Evolutionary conservation across 2,888 invertebrate genomes (phyloP).

Genomic region (Drosophila cognata): DNA sequence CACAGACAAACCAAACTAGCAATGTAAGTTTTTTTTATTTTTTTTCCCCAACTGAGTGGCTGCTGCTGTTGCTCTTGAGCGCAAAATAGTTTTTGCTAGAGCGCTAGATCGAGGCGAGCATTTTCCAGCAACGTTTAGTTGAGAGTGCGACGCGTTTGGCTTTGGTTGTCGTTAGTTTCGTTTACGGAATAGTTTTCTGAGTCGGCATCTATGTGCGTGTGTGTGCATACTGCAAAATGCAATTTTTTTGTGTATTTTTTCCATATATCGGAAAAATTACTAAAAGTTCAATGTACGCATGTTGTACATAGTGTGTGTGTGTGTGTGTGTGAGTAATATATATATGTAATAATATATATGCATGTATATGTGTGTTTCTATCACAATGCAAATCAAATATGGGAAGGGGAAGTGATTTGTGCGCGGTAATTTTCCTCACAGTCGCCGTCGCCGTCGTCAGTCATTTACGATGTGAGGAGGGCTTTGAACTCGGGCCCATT

Average conservation of each 20-base stretch:
- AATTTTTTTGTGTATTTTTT: neutral
- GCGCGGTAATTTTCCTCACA: conserved; percentile 27
- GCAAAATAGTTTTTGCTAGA: conserved; percentile 63
- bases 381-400: conserved; percentile 28
- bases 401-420: conserved; percentile 58
- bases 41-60: conserved; percentile 9
- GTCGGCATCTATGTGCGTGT: neutral
- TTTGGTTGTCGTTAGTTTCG: conserved; percentile 61
- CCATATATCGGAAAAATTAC: neutral
- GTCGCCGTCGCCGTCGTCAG: conserved; percentile 21
- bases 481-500: conserved; percentile 61
- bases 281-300: neutral
- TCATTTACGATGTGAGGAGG: conserved; percentile 27
- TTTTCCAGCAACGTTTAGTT: conserved; percentile 67
- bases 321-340: conserved; percentile 1
- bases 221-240: neutral
- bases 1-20: conserved; percentile 42
- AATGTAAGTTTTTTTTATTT: conserved; percentile 43
- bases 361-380: conserved; percentile 7
- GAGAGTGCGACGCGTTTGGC: conserved; percentile 50
- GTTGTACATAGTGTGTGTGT: conserved; percentile 1
- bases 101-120: conserved; percentile 61
- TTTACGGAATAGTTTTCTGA: conserved; percentile 18
- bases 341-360: neutral
- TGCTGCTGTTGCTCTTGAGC: conserved; percentile 55